Base-by-base conservation (phyloP, 2,888 invertebrate genomes). In the Nemotelus pantherinus region DNA sequence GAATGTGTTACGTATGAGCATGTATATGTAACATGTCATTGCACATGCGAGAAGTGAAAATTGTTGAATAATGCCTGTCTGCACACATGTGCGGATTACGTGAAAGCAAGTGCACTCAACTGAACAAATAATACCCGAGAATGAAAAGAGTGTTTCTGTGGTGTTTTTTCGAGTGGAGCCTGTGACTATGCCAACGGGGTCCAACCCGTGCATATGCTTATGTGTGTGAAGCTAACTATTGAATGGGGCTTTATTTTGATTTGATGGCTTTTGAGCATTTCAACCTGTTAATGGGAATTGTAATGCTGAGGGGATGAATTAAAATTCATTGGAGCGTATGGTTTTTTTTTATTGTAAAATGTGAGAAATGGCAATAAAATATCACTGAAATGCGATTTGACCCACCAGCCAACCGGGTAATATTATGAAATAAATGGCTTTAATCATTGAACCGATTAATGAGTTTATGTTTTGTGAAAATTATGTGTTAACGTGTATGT, bases 261-360 rank as follows among this genome's bases (percentile, higher is more conserved):
- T 63, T 63, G 41, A 63, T 63, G 39, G 10, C 63, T 4, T 43
- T 63, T 63, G 63, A 63, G 25, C 63, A 43, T 43, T 43, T 63
- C 63, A 5, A 43, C 7, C 9, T 43, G 9, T 9, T 9, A 41
- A 43, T 63, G 43, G 41, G 25, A 2, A 43, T 41, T 63, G 39
- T 63, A 63, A 63, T 63, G 43, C 39, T 63, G 2, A 63, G 43
- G 43, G 25, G 5, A 43, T 39, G 53, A 63, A 63, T 43, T 63
- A 63, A 63, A 63, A 41, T 4, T 43, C 25, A 63, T 9, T 63
- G 63, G 43, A 10, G n/a, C 63, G 57, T 57, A 10, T 10, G 57
- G 25, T 57, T 10, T 10, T 57, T 10, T 10, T 3, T 10, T 4
- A 57, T 50, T 57, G 57, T 57, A 25, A 57, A 57, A 9, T 10